Conservation (phyloP, 2,797 vertebrate genomes). For the Scolopax bukidnonensis region DNA sequence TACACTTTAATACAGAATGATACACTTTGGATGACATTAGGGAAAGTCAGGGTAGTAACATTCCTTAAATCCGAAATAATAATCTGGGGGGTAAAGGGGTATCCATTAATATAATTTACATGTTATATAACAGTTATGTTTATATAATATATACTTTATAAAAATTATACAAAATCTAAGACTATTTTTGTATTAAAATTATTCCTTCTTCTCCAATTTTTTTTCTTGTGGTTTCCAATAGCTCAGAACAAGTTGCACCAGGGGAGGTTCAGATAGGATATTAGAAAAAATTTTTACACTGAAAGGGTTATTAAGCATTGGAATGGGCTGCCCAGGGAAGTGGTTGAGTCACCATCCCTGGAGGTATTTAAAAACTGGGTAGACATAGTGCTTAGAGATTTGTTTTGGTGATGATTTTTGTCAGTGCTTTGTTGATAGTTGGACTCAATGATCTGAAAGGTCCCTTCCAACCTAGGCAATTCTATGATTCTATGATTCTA, state of each 20-base stretch:
- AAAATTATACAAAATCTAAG: neutral
- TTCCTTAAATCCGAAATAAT: neutral
- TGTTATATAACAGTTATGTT: neutral
- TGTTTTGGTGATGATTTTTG: too few species aligned
- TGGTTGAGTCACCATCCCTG: too few species aligned
- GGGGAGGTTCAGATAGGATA: too few species aligned
- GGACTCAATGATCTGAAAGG: too few species aligned
- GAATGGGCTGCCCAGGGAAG: too few species aligned
- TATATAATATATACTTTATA: neutral
- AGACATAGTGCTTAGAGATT: too few species aligned
- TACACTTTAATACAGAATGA: neutral
- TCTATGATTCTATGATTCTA: too few species aligned
- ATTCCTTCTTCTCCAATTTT: neutral
- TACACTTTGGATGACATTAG: neutral
- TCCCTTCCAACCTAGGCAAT: too few species aligned
- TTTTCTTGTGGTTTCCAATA: neutral
- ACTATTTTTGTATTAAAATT: neutral
- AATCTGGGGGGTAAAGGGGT: neutral
- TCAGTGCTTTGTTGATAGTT: too few species aligned
- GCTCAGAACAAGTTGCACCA: neutral
- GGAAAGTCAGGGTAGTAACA: neutral
- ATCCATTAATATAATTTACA: neutral
- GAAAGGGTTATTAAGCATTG: too few species aligned
- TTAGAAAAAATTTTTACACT: too few species aligned
- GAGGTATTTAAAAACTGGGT: too few species aligned